A percentile compares a stretch with the other conserved stretches of the same genome.
Evolutionary conservation across 2,888 invertebrate genomes (phyloP).

Genomic region (Lottia gigantea): DNA sequence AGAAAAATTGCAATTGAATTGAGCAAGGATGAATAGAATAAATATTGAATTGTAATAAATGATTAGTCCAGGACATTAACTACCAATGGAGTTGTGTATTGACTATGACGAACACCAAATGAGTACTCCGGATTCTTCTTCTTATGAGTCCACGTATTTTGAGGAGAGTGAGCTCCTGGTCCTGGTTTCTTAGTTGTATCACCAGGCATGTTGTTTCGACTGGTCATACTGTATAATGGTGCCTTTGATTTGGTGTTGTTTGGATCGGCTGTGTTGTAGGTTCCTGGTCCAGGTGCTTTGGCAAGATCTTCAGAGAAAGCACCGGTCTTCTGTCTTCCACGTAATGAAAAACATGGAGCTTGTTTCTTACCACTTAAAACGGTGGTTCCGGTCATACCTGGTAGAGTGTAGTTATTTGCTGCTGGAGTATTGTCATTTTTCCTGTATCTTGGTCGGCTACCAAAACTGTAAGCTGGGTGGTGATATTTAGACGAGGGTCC

Average conservation of each 20-base stretch:
- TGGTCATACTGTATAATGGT: slow-evolving; percentile 89
- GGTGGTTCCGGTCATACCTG: slow-evolving; percentile 63
- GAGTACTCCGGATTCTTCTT: slow-evolving; percentile 61
- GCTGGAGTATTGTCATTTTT: slow-evolving; percentile 65
- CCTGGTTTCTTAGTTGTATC: slow-evolving; percentile 87
- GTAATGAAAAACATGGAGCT: slow-evolving; percentile 87
- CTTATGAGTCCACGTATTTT: slow-evolving; percentile 76
- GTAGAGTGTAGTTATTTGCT: slow-evolving; percentile 62
- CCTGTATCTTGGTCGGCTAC: slow-evolving; percentile 54
- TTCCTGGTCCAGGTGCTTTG: slow-evolving; percentile 80
- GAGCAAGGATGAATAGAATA: too few relatives aligned
- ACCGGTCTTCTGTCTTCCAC: slow-evolving; percentile 80
- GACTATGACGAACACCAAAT: slow-evolving; percentile 69
- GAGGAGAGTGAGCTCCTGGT: slow-evolving; percentile 92
- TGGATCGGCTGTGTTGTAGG: slow-evolving; percentile 77
- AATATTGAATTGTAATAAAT: too few relatives aligned
- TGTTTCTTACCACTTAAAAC: slow-evolving; percentile 63
- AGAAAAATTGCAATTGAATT: too few relatives aligned
- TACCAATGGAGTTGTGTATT: slow-evolving; percentile 64
- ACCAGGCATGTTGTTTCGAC: slow-evolving; percentile 80
- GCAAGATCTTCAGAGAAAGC: slow-evolving; percentile 59
- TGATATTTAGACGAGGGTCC: slow-evolving; percentile 50
- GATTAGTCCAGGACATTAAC: too few relatives aligned
- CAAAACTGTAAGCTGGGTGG: slow-evolving; percentile 63
- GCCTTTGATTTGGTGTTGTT: slow-evolving; percentile 72